Base-by-base conservation (phyloP, 92 coral and sea anemone species). In the Phenganax marumi region DNA sequence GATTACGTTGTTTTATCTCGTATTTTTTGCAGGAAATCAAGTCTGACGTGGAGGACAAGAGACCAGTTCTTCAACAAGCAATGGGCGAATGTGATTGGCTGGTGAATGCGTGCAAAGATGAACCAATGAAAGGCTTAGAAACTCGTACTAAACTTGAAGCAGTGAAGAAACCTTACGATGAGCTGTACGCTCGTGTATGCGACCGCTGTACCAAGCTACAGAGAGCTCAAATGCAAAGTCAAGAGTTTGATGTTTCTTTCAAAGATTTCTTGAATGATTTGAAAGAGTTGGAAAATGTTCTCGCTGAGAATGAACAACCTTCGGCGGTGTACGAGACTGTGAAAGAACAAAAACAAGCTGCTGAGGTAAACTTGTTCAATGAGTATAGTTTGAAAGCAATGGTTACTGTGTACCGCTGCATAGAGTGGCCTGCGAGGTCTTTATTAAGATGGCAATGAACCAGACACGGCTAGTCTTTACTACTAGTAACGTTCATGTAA, bases 211-310 rank as follows among this genome's bases (percentile, higher is more conserved):
- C 93, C 80, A 90, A 91, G 54, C 81, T 95, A 13, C 97, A 92
- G 84, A 92, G 97, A 25, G 98, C 98, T 60, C 98, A 95, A 86
- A 92, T 95, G 91, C 91, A 97, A 81, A 90, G 90, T n/a, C 98
- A 92, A 82, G 98, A 95, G 87, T 95, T 95, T 87, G 90, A 85
- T 26, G 95, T 92, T 25, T 93, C 98, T n/a, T 95, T 85, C 70
- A 88, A 81, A 66, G 97, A 91, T 61, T 91, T 95, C 91, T 72
- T 82, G 85, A 91, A 84, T 70, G 89, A 79, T 53, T 88, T 92
- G 82, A 92, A 93, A 23, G 93, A 83, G n/a, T 89, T 95, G 88
- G 98, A 95, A 61, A 91, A 84, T 50, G 82, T 89, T 48, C 80
- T 82, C 12, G 90, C 85, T 11, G 78, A 89, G 12, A 81, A 82